These are phyloP conservation scores for Heliornis fulica DNA, from an alignment of 2,113 vertebrate species.

Conservation along the genomic window DNA sequence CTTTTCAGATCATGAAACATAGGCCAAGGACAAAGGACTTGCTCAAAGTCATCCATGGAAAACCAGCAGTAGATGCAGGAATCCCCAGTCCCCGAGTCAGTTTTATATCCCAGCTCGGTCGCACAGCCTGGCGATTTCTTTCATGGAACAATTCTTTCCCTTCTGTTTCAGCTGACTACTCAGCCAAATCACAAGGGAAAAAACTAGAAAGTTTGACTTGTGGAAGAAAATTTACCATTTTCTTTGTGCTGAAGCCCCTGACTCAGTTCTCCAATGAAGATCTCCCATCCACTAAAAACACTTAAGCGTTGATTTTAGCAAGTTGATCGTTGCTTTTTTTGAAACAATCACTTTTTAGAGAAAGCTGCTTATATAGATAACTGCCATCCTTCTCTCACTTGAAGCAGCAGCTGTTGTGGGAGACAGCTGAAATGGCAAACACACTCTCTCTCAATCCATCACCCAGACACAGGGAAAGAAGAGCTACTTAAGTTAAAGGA, in stretches of 20 bases:
- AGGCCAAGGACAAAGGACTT: background rate
- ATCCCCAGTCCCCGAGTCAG: fast-evolving
- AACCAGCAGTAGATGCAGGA: background rate
- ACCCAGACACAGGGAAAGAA: conserved; percentile 3
- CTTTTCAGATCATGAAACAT: background rate
- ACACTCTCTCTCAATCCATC: conserved; percentile 16
- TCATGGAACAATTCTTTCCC: background rate
- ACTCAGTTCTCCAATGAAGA: background rate
- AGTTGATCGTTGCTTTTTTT: background rate
- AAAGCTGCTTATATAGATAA: conserved; percentile 13
- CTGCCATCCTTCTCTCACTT: background rate
- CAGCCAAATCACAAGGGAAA: background rate
- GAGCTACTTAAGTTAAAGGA: conserved; percentile 20
- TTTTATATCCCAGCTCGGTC: background rate
- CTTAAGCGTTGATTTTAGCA: background rate
- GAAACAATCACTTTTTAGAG: background rate
- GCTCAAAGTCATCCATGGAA: background rate
- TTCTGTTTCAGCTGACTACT: background rate
- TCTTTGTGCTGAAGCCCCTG: background rate
- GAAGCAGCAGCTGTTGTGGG: conserved; percentile 41
- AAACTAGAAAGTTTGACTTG: background rate
- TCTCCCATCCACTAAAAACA: background rate
- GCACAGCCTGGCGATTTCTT: background rate
- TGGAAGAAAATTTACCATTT: background rate
- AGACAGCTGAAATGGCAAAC: conserved; percentile 26